Evolutionary conservation across 1,140 invertebrate species (phyloP), one percentile per base, ranked within the genome.

Genomic region (Conopomorpha cramerella): DNA sequence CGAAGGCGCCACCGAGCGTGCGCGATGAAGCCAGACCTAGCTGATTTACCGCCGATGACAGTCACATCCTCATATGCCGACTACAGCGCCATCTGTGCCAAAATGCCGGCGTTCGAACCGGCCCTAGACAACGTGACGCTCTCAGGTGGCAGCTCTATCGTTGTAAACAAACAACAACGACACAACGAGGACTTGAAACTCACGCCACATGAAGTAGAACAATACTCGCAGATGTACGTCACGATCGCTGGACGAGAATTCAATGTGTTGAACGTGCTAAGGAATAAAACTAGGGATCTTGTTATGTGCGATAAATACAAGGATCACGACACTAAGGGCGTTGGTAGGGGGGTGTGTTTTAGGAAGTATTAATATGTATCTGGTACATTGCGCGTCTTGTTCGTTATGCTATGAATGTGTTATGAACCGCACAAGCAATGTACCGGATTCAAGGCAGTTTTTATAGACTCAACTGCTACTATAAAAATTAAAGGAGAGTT

Each of bases 231-330:
- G 15, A 48, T 49, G 36, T 51, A 42, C 42, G 41, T 64, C 11
- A 49, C 28, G 12, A 12, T 62, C 2, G 26, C 45, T 29, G 54
- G 49, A 0, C 23, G 28, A 23, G 32, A 55, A 27, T 49, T 48
- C 42, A 67, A 67, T 43, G 50, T 58, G 13, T 45, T 67, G 25
- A 55, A 48, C 28, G 27, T 67, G 2, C 38, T 67, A n/a, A 34
- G 51, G 16, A 67, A 64, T 36, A 67, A 67, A 43, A 49, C 45
- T 7, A 37, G 50, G 23, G 63, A 64, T 46, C 39, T 67, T 2
- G 46, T 40, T 13, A 54, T 63, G 27, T 67, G 60, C 40, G 51
- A 56, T 27, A 43, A 37, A 10, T 67, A 61, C 26, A 60, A 56
- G 28, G 44, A 67, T 29, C 32, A 52, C 18, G 49, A 49, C 40